Evolutionary conservation across 2,888 invertebrate species (phyloP), one percentile per base, ranked within the genome.

Genomic region (Loripinus fragilis): DNA sequence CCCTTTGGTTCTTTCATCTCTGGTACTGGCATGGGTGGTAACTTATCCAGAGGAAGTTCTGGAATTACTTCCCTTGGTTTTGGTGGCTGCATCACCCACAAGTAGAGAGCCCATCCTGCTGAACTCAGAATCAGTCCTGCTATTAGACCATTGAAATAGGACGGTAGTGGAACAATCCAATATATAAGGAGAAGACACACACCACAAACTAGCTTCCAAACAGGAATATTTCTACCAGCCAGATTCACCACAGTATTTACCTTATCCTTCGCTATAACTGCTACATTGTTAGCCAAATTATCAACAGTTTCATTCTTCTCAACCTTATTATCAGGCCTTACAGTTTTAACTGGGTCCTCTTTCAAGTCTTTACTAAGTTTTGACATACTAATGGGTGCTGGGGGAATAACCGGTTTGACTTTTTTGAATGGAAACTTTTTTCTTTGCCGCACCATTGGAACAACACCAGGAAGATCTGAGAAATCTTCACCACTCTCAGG

Each of bases 141-240:
- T 7, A 91, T 65, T 74, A 92, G 70, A n/a, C 92, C 92, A 48
- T 88, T 88, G 12, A 92, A 12, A 77, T 87, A 92, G 1, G 92
- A 87, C 15, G 92, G 92, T 71, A 92, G 74, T 2, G 92, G 92
- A 33, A 91, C 41, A 50, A 91, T 85, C 42, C 90, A 69, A 65
- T 90, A 91, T 1, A 89, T 76, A 79, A 91, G 87, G 23, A 91
- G 23, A 55, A 81, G 71, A 20, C 86, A 69, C 7, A 74, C 60
- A 12, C 82, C 41, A 28, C 71, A 72, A 35, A 78, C 23, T 23
- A 90, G 50, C 73, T 81, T 87, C 42, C 84, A 85, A 48, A 85
- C 50, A 30, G 81, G 85, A 45, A 85, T 50, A 41, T 71, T 69
- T 52, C 55, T 65, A 30, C 70, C 75, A 50, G 68, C 68, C 42